These are phyloP conservation scores for Drosophila sucinea DNA, from an alignment of 1,140 invertebrate species.

Conservation along the genomic window DNA sequence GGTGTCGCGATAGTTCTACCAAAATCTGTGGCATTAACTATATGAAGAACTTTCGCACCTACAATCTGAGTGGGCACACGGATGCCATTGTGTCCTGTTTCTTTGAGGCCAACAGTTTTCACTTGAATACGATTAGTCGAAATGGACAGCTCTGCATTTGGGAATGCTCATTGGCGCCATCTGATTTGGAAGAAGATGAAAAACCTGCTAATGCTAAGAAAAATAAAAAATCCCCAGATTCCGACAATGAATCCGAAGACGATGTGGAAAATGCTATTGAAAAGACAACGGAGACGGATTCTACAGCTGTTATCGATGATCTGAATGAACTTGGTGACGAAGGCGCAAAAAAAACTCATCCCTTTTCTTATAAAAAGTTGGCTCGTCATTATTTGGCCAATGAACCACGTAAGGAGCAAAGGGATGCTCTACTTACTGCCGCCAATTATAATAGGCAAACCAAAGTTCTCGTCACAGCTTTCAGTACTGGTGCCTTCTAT, in stretches of 20 bases:
- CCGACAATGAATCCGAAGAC: constrained; percentile 85
- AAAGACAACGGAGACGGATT: constrained; percentile 83
- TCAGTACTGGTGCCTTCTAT: constrained; percentile 92
- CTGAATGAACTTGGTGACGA: constrained; percentile 77
- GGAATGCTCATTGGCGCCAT: constrained; percentile 89
- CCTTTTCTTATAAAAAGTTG: constrained; percentile 88
- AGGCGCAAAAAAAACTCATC: constrained; percentile 82
- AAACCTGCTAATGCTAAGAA: constrained; percentile 62
- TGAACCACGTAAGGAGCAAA: constrained; percentile 86
- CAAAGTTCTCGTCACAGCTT: constrained; percentile 92
- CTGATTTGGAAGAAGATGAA: constrained; percentile 84
- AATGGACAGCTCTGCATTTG: constrained; percentile 92
- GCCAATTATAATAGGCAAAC: constrained; percentile 91
- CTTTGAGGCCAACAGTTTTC: constrained; percentile 93
- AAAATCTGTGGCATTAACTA: constrained; percentile 91
- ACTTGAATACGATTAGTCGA: constrained; percentile 90
- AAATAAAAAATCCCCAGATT: constrained; percentile 1
- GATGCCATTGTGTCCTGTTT: constrained; percentile 92
- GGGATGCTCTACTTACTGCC: constrained; percentile 87
- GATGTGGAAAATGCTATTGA: constrained; percentile 85
- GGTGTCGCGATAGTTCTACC: constrained; percentile 93
- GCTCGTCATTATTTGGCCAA: constrained; percentile 89
- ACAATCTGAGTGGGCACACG: constrained; percentile 91
- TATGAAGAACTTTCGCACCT: constrained; percentile 89
- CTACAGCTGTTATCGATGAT: constrained; percentile 78